These are phyloP conservation scores for Rhineura floridana DNA, from an alignment of 2,113 vertebrate genomes.

Conservation along the genomic window DNA sequence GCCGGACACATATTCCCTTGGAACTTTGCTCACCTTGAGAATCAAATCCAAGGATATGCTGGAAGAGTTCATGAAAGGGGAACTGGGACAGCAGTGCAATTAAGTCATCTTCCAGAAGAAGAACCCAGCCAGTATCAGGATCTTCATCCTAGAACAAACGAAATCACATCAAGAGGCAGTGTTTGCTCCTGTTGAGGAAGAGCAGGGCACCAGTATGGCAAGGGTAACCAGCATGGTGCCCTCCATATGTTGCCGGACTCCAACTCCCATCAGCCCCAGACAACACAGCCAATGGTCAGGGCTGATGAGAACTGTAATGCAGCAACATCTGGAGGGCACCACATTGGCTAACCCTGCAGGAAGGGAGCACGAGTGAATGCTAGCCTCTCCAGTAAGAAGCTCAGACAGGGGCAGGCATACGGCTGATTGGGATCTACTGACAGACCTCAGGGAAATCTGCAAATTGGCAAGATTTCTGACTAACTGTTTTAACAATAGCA, in stretches of 20 bases:
- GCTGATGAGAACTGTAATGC: too few relatives aligned
- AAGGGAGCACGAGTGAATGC: background rate
- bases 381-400: background rate
- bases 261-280: too few relatives aligned
- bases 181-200: background rate
- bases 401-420: too few relatives aligned
- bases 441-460: too few relatives aligned
- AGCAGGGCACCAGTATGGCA: background rate
- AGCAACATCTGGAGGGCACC: too few relatives aligned
- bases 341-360: too few relatives aligned
- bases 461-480: too few relatives aligned
- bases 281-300: too few relatives aligned
- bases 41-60: slow-evolving; percentile 91
- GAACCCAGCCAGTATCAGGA: slow-evolving; percentile 92
- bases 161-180: background rate
- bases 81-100: slow-evolving; percentile 91
- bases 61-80: slow-evolving; percentile 94
- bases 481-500: too few relatives aligned
- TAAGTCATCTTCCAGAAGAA: slow-evolving; percentile 94
- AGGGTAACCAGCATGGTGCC: too few relatives aligned
- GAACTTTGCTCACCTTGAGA: slow-evolving; percentile 77
- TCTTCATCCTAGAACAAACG: slow-evolving; percentile 87
- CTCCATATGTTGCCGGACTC: too few relatives aligned
- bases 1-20: background rate
- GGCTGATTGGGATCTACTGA: too few relatives aligned